Evolutionary conservation across 1,140 invertebrate genomes (phyloP).

Genomic region (Cyclina sinensis): DNA sequence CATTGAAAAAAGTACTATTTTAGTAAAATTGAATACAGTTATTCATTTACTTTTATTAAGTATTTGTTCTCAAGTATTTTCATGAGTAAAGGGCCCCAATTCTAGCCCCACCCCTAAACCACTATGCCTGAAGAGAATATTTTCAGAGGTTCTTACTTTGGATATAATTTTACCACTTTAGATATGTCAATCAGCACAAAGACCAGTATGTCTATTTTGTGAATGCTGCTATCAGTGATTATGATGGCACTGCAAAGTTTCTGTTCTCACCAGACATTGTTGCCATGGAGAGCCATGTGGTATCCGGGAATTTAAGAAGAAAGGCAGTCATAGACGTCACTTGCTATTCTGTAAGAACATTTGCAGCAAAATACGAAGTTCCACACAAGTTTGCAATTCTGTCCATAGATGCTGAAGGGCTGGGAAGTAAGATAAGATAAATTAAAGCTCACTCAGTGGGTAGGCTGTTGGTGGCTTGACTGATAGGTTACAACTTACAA

Average conservation of each 20-base stretch:
- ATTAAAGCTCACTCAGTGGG: too few species aligned
- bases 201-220: conserved; percentile 76
- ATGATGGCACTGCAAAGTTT: conserved; percentile 73
- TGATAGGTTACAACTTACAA: too few species aligned
- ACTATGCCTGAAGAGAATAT: too few species aligned
- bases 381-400: conserved; percentile 79
- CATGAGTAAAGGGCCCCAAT: too few species aligned
- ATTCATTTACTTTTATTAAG: too few species aligned
- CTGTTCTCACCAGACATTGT: conserved; percentile 70
- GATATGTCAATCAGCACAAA: conserved; percentile 74
- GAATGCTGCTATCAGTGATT: conserved; percentile 71
- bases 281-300: conserved; percentile 77
- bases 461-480: too few species aligned
- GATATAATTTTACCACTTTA: too few species aligned
- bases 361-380: conserved; percentile 74
- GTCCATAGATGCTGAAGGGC: conserved; percentile 83
- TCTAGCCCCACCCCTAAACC: too few species aligned
- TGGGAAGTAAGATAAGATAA: conserved; percentile 71
- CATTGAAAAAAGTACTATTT: too few species aligned
- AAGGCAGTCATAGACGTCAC: conserved; percentile 68
- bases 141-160: too few species aligned
- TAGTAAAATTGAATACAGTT: too few species aligned
- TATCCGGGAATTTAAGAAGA: background rate
- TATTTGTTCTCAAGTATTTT: too few species aligned
- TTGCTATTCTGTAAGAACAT: conserved; percentile 75